Evolutionary conservation across 2,113 vertebrate species (phyloP), one percentile per base, ranked within the genome.

Genomic region (Excalfactoria chinensis): DNA sequence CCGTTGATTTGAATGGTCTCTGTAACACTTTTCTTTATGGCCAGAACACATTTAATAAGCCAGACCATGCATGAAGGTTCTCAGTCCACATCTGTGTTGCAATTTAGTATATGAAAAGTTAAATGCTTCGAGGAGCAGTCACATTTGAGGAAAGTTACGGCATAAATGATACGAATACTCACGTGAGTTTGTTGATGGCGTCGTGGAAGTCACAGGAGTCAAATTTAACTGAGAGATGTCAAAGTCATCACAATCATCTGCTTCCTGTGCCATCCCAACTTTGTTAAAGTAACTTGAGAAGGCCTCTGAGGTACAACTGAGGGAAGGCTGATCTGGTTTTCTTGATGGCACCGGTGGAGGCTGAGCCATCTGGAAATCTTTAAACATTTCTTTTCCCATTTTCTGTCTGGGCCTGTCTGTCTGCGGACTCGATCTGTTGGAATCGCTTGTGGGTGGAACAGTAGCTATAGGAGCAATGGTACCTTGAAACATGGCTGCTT

Each of bases 181-280:
- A 99, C 99, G 99, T 96, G 99, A 99, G 97, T 99, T 99, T 93
- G 99, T 99, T 72, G 99, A 99, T 37, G 99, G 99, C 21, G 99
- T 99, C 9, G 99, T 99, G 93, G 99, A 99, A 94, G 99, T 99
- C 98, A 99, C 98, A 49, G 99, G 99, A 58, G 99, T 99, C 98
- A 99, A 98, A 97, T 99, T 99, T 98, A 99, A 98, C 96, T 99
- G 99, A 93, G 99, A 99, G 97, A 99, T 99, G 98, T 99, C 99
- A 84, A 99, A 99, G 98, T 99, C 99, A 83, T 99, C 99, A 97
- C 99, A 99, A 98, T 99, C 99, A 76, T 99, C 99, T 64, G 98
- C 98, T 95, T 99, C 99, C 98, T 99, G 99, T 93, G 98, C 99
- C 95, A 99, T 97, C 96, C 99, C 99, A 97, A 99, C 99, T 95